These are phyloP conservation scores for Uropsilus gracilis DNA, from an alignment of 2,113 vertebrate genomes.

Conservation along the genomic window DNA sequence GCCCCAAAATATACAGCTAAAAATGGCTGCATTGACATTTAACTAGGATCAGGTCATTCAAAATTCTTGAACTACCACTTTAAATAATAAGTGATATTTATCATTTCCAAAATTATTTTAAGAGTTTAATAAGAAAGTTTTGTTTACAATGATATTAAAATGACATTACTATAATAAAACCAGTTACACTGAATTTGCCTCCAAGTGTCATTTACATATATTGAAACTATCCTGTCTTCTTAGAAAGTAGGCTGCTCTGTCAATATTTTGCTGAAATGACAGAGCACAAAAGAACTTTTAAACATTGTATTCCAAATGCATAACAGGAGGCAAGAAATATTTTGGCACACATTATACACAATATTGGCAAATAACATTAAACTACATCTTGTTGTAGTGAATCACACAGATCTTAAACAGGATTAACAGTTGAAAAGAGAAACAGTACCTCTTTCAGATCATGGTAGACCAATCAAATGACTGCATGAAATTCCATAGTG, in stretches of 20 bases:
- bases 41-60: not conserved
- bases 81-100: not conserved
- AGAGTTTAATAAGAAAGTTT: not conserved
- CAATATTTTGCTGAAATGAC: slow-evolving; percentile 57
- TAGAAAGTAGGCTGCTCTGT: not conserved
- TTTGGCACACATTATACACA: slow-evolving; percentile 48
- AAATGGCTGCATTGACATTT: not conserved
- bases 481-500: slow-evolving; percentile 67
- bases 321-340: slow-evolving; percentile 59
- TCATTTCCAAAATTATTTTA: not conserved
- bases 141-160: not conserved
- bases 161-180: not conserved
- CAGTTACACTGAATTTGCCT: not conserved
- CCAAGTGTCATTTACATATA: not conserved
- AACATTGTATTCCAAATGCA: slow-evolving; percentile 47
- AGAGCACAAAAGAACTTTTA: slow-evolving; percentile 71
- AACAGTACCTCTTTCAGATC: slow-evolving; percentile 75
- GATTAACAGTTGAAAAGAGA: slow-evolving; percentile 79
- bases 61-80: not conserved
- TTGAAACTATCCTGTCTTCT: not conserved
- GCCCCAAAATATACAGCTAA: not conserved
- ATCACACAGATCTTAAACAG: slow-evolving; percentile 77
- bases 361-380: slow-evolving; percentile 68
- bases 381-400: slow-evolving; percentile 72
- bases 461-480: slow-evolving; percentile 71